These are phyloP conservation scores for Drosophila insularis DNA, from an alignment of 1,140 invertebrate genomes.

Conservation along the genomic window DNA sequence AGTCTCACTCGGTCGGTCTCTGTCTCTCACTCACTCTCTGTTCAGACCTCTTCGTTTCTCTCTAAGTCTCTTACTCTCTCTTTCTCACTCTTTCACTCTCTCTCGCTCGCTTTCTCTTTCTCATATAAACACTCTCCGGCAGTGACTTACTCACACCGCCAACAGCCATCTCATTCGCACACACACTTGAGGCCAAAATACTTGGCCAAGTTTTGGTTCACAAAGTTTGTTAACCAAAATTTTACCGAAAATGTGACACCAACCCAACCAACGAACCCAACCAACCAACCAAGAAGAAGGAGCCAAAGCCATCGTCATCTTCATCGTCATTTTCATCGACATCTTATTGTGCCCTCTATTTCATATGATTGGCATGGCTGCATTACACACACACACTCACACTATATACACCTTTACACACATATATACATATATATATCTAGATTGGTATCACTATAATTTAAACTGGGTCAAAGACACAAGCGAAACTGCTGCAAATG, in stretches of 20 bases:
- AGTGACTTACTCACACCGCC: slow-evolving; percentile 2
- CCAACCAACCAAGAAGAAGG: slow-evolving; percentile 37
- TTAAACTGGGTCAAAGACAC: slow-evolving; percentile 40
- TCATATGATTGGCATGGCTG: slow-evolving; percentile 74
- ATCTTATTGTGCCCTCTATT: slow-evolving; percentile 48
- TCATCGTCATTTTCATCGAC: slow-evolving; percentile 14
- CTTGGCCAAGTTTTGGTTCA: slow-evolving; percentile 76
- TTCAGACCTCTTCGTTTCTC: slow-evolving; percentile 11
- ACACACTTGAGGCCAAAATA: slow-evolving; percentile 74
- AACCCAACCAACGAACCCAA: slow-evolving; percentile 77
- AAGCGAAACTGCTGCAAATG: slow-evolving; percentile 17
- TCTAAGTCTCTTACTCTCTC: slow-evolving; percentile 32
- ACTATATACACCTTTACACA: background rate
- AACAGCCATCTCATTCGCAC: background rate
- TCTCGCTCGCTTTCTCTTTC: slow-evolving; percentile 38
- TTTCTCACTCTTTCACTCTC: slow-evolving; percentile 14
- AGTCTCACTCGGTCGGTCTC: slow-evolving; percentile 4
- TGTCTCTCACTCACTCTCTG: slow-evolving; percentile 11
- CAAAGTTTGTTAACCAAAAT: slow-evolving; percentile 81
- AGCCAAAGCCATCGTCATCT: slow-evolving; percentile 36
- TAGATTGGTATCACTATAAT: slow-evolving; percentile 40
- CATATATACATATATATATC: background rate
- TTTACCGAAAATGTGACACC: slow-evolving; percentile 80
- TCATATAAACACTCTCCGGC: slow-evolving; percentile 15
- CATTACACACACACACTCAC: slow-evolving; percentile 37